Conservation (phyloP, 2,113 vertebrate species). For the Tursiops truncatus region DNA sequence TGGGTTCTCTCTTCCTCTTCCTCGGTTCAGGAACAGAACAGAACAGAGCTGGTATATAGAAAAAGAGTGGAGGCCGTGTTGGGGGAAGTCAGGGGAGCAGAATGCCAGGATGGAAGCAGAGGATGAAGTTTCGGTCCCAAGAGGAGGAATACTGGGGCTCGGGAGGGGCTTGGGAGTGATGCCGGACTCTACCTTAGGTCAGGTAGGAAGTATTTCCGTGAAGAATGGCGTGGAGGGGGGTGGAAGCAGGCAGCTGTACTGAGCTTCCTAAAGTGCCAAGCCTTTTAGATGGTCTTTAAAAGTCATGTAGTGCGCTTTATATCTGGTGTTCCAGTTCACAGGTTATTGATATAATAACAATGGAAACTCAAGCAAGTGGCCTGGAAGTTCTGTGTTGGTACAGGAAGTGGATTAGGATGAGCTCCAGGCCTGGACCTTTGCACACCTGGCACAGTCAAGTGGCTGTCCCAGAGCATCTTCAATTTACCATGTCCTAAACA, state of each 20-base stretch:
- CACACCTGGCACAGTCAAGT: not conserved
- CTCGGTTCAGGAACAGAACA: not conserved
- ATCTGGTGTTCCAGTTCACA: not conserved
- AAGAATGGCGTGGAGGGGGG: not conserved
- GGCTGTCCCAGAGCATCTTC: not conserved
- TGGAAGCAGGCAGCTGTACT: not conserved
- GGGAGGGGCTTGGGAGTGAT: not conserved
- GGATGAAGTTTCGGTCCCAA: not conserved
- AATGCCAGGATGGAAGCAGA: not conserved
- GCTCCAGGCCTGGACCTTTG: not conserved
- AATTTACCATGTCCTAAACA: not conserved
- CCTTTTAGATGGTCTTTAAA: not conserved
- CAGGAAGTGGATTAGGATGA: not conserved
- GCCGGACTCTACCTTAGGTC: not conserved
- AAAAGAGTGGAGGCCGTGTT: not conserved
- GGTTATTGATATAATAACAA: not conserved
- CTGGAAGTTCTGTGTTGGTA: not conserved
- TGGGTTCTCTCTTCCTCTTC: not conserved
- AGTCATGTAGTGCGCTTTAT: not conserved
- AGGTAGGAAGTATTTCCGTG: not conserved
- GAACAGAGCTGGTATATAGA: not conserved
- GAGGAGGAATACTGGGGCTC: not conserved
- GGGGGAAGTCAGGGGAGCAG: not conserved
- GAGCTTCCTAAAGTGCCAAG: not conserved
- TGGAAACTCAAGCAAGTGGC: not conserved